These are phyloP conservation scores for Micromussa lordhowensis DNA, from an alignment of 92 coral and sea anemone species.

Conservation along the genomic window DNA sequence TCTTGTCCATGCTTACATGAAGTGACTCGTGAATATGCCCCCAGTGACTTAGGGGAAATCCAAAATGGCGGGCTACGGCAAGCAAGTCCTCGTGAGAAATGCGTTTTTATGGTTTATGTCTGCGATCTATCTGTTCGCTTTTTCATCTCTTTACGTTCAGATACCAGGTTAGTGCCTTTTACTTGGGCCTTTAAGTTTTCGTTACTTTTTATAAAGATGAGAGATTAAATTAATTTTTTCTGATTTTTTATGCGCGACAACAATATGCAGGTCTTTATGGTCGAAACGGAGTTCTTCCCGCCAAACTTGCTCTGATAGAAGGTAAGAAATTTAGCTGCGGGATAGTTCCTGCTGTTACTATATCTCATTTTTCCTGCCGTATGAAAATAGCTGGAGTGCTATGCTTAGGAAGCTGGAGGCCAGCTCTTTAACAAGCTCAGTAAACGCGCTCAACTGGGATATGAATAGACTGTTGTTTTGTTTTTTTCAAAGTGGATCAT, in stretches of 20 bases:
- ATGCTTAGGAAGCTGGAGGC: neutral
- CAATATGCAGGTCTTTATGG: slow-evolving; percentile 94
- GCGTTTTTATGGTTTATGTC: slow-evolving; percentile 85
- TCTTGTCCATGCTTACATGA: slow-evolving; percentile 22
- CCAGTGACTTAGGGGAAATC: slow-evolving; percentile 34
- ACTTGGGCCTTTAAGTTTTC: neutral
- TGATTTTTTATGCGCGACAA: neutral
- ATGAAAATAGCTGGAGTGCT: neutral
- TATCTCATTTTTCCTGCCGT: neutral
- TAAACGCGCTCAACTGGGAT: neutral
- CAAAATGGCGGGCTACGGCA: slow-evolving; percentile 83
- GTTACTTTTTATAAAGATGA: neutral
- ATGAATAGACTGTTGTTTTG: neutral
- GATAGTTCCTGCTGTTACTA: neutral
- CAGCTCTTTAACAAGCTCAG: neutral
- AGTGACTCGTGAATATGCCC: neutral
- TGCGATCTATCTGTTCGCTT: slow-evolving; percentile 87
- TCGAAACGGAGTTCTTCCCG: slow-evolving; percentile 88
- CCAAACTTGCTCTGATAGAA: slow-evolving; percentile 70
- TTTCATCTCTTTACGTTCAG: slow-evolving; percentile 88
- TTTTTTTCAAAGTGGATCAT: neutral
- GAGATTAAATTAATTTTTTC: neutral
- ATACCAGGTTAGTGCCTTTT: slow-evolving; percentile 81
- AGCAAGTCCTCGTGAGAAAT: slow-evolving; percentile 75
- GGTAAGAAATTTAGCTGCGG: slow-evolving; percentile 58